Evolutionary conservation across 2,113 vertebrate species (phyloP).

Genomic region (Herpetotheres cachinnans): DNA sequence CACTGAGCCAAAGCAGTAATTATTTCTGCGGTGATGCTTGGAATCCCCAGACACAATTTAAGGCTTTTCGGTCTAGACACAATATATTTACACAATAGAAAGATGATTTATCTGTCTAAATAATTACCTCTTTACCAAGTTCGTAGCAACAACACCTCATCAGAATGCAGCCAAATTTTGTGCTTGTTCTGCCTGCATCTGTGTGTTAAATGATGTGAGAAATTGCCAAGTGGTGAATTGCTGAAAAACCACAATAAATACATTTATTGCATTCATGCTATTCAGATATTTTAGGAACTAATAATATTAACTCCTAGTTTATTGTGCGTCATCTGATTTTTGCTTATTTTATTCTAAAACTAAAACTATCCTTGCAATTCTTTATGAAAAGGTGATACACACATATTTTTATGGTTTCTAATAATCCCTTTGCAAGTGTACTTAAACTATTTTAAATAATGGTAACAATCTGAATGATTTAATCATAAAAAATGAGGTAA

Average conservation of each 20-base stretch:
- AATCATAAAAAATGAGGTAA: not conserved
- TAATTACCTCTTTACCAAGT: not conserved
- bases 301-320: not conserved
- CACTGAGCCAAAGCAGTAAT: not conserved
- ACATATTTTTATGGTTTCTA: not conserved
- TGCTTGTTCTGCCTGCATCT: not conserved
- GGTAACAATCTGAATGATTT: not conserved
- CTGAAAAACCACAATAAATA: not conserved
- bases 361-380: not conserved
- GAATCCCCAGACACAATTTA: not conserved
- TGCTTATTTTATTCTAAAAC: not conserved
- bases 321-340: not conserved
- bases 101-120: not conserved
- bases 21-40: not conserved
- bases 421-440: not conserved
- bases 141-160: not conserved
- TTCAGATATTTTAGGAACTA: not conserved
- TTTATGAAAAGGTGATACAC: not conserved
- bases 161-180: not conserved
- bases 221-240: not conserved
- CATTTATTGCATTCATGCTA: not conserved
- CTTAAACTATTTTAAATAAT: not conserved
- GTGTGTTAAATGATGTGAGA: not conserved
- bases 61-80: not conserved
- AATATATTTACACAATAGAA: not conserved